Evolutionary conservation across 2,113 vertebrate species (phyloP), one percentile per base, ranked within the genome.

Genomic region (Hippocampus mohnikei): DNA sequence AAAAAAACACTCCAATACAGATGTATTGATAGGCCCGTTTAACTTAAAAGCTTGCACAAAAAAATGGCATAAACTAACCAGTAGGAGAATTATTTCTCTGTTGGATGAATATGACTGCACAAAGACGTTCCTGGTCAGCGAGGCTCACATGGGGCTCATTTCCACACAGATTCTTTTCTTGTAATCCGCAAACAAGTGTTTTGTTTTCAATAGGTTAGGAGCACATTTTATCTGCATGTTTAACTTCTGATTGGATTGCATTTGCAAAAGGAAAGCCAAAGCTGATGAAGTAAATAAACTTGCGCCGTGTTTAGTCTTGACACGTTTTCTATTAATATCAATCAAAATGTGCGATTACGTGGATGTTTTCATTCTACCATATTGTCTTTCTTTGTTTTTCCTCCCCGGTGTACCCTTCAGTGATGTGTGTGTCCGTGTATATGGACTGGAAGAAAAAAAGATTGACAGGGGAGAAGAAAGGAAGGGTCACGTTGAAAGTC

Each of bases 401-500:
- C 64, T 73, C 73, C 75, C 73, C 66, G 27, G 76, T 56, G 79
- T 75, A 75, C 29, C 46, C 46, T 78, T 72, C 79, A 70, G 68
- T 70, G 70, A 69, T 62, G 61, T 59, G 56, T 7, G 72, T 65
- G 67, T 68, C 23, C 37, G n/a, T 67, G 44, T 50, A 65, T 75
- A 63, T 71, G 40, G 69, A 78, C 84, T 44, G 64, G 59, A 69
- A 71, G 55, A 23, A 58, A 62, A 61, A 68, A 78, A 76, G 72
- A 79, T 52, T 75, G 85, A 89, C 78, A 74, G 77, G 81, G 81
- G 74, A 69, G 76, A 81, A 81, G 82, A 87, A 77, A 81, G 70
- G 29, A 77, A 76, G 81, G 82, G 83, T 84, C 81, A 88, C 83
- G 88, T 88, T 86, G 79, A 75, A 76, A 90, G 88, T 87, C 85